Conservation (phyloP, 2,113 vertebrate genomes). For the Xiphophorus couchianus region DNA sequence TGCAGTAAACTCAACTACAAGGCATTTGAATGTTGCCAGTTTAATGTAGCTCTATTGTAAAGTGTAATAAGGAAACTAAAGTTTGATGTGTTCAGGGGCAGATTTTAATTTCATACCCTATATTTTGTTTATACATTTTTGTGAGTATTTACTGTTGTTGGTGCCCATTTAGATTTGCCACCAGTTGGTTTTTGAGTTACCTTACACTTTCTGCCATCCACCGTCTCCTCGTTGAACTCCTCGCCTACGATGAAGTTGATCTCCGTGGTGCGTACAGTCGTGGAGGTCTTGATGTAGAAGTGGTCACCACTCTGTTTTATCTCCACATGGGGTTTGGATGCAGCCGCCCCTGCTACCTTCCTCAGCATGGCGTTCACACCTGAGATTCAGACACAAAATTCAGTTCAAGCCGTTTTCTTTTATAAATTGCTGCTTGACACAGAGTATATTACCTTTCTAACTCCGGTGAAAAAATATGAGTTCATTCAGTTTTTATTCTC, state of each 20-base stretch:
- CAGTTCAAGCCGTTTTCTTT: background rate
- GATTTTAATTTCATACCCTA: background rate
- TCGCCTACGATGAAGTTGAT: slow-evolving; percentile 93
- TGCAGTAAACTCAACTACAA: background rate
- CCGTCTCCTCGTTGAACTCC: slow-evolving; percentile 95
- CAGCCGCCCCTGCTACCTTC: slow-evolving; percentile 90
- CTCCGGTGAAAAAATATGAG: too few relatives aligned
- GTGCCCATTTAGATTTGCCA: background rate
- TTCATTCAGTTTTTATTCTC: too few relatives aligned
- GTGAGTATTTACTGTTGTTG: background rate
- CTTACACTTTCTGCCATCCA: slow-evolving; percentile 96
- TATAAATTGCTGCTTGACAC: too few relatives aligned
- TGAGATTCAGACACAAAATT: slow-evolving; percentile 50
- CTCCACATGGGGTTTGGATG: slow-evolving; percentile 96
- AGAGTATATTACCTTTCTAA: too few relatives aligned
- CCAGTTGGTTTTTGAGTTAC: slow-evolving; percentile 68
- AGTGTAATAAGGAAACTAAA: background rate
- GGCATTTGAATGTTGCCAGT: background rate
- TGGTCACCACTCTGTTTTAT: slow-evolving; percentile 92
- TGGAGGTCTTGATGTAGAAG: slow-evolving; percentile 98
- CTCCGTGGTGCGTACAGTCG: slow-evolving; percentile 95
- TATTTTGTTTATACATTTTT: background rate
- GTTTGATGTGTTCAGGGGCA: background rate
- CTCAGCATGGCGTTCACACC: slow-evolving; percentile 96
- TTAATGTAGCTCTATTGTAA: background rate